Evolutionary conservation across 2,797 vertebrate genomes (phyloP).

Genomic region (Spondyliosoma cantharus): DNA sequence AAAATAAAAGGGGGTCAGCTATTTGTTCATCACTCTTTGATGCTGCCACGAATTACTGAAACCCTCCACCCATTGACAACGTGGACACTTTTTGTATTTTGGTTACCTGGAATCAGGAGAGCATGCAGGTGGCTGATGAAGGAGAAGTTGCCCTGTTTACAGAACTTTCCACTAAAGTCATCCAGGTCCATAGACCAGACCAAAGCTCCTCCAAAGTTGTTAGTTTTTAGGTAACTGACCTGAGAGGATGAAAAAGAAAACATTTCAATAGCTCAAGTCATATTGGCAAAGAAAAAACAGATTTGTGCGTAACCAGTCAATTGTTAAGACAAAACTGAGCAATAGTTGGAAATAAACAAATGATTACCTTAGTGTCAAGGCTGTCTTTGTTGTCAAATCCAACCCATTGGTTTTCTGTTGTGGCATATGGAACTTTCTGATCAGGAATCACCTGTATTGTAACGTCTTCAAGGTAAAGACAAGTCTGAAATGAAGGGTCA

Average conservation of each 20-base stretch:
- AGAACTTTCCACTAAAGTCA: slow-evolving; percentile 77
- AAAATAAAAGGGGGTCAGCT: not conserved
- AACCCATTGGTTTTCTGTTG: slow-evolving; percentile 81
- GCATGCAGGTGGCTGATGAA: slow-evolving; percentile 37
- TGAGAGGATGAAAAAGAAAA: slow-evolving; percentile 20
- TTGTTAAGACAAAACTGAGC: not conserved
- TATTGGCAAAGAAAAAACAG: not conserved
- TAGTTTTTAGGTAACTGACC: slow-evolving; percentile 59
- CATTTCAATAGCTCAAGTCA: not conserved
- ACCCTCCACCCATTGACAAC: not conserved
- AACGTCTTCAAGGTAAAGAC: slow-evolving; percentile 70
- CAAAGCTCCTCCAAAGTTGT: slow-evolving; percentile 77
- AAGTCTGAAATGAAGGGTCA: slow-evolving; percentile 78
- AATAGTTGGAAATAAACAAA: not conserved
- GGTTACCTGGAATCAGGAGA: slow-evolving; percentile 31
- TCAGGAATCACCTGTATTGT: slow-evolving; percentile 70
- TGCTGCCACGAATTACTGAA: too few relatives aligned
- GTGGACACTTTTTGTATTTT: not conserved
- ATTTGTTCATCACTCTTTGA: too few relatives aligned
- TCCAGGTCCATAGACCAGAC: slow-evolving; percentile 83
- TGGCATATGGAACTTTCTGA: slow-evolving; percentile 84
- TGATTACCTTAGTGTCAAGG: slow-evolving; percentile 80
- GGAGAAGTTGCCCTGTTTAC: slow-evolving; percentile 68
- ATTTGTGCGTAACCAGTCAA: not conserved
- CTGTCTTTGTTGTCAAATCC: slow-evolving; percentile 84